Evolutionary conservation across 2,797 vertebrate species (phyloP).

Genomic region (Anomalospiza imberbis): DNA sequence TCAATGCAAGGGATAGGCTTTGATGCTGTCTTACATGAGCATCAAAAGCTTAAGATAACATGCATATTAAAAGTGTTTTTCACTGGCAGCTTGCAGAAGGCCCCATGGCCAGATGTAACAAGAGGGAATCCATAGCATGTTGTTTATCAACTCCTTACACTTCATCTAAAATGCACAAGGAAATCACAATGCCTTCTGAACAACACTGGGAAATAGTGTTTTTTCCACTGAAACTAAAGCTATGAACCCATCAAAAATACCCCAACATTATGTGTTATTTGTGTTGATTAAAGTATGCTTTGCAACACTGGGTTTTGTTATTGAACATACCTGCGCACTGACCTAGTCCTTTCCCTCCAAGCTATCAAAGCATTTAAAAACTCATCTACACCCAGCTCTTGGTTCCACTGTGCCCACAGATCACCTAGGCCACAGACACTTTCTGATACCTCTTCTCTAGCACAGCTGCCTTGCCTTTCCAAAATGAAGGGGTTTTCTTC

Average conservation of each 20-base stretch:
- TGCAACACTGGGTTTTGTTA: not conserved
- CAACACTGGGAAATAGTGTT: accelerated
- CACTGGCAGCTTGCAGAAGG: slow-evolving; percentile 21
- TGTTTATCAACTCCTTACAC: not conserved
- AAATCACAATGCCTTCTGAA: not conserved
- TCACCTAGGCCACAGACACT: not conserved
- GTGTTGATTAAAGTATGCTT: not conserved
- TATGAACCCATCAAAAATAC: not conserved
- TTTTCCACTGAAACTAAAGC: not conserved
- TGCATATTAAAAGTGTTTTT: slow-evolving; percentile 40
- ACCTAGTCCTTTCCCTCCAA: not conserved
- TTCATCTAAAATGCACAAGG: not conserved
- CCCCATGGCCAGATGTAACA: not conserved
- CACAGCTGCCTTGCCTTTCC: not conserved
- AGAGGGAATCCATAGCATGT: not conserved
- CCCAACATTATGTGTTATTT: not conserved
- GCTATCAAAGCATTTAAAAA: not conserved
- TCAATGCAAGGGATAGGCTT: not conserved
- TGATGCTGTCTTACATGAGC: slow-evolving; percentile 32
- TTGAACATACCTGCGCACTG: not conserved
- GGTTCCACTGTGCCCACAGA: not conserved
- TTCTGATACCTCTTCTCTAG: not conserved
- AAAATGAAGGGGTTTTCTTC: not conserved
- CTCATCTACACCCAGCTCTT: not conserved
- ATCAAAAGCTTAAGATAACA: slow-evolving; percentile 46